Evolutionary conservation across 2,797 vertebrate genomes (phyloP).

Genomic region (Thunnus albacares): DNA sequence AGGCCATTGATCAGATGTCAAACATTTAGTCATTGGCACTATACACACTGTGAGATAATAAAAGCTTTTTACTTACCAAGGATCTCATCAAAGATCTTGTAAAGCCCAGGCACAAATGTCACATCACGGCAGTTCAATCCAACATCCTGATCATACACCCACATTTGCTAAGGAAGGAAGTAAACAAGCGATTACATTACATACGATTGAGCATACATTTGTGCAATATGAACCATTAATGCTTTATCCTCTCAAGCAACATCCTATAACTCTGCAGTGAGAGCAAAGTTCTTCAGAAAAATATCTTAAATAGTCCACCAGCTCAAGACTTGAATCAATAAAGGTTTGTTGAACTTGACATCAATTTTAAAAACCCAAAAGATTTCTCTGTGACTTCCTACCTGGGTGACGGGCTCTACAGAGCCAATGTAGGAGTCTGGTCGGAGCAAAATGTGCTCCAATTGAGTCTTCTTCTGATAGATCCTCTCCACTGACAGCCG

Average conservation of each 20-base stretch:
- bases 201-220: neutral
- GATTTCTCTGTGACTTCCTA: constrained; percentile 63
- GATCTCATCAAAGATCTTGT: constrained; percentile 99
- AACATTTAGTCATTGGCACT: neutral
- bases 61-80: constrained; percentile 88
- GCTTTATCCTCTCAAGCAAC: neutral
- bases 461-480: constrained; percentile 98
- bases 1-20: rapidly evolving
- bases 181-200: constrained; percentile 13
- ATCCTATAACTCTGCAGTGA: neutral
- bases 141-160: constrained; percentile 93
- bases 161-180: constrained; percentile 91
- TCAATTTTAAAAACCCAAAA: constrained; percentile 1
- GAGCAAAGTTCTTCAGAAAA: neutral
- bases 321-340: constrained; percentile 10
- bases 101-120: constrained; percentile 96
- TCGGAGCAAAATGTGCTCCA: constrained; percentile 99
- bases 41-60: neutral
- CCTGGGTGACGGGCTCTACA: constrained; percentile 95
- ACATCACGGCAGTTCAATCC: constrained; percentile 95
- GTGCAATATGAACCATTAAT: neutral
- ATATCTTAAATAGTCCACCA: neutral
- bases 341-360: neutral
- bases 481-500: constrained; percentile 93
- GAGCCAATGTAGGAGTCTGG: constrained; percentile 98